Evolutionary conservation across 2,113 vertebrate species (phyloP), one percentile per base, ranked within the genome.

Genomic region (Mobula birostris): DNA sequence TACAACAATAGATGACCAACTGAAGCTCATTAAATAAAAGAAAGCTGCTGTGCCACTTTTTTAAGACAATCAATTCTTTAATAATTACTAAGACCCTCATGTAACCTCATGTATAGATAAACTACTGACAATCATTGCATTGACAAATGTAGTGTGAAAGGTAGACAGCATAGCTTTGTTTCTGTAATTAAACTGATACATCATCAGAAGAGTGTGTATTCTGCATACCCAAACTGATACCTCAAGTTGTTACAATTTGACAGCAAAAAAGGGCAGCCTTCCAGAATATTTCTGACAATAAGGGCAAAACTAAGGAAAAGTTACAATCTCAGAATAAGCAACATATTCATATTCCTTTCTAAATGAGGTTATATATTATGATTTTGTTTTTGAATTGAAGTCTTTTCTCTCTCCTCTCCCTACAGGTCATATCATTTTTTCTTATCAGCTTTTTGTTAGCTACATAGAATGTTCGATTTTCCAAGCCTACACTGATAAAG

Each of bases 181-280:
- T 11, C 19, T 24, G 83, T 87, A 87, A 87, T 87, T 87, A 87
- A 87, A 61, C 83, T 48, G 40, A 83, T 83, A 83, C 36, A 87
- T 87, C 83, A 87, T 29, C 83, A 61, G 48, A 61, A 29, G 19
- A 87, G 12, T 17, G 19, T 85, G 21, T 24, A 56, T 87, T 61
- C 40, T 61, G 9, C 56, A 61, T 58, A 12, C 1, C 83, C 12
- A 11, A 56, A 0, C 58, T 7, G 27, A 5, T 27, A 29, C 61
- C 48, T 87, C 19, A 61, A 48, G 48, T 61, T 29, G 29, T 87
- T 61, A 58, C 83, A 61, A 87, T 14, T 29, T 87, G 83, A 87
- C 48, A 27, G 56, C 83, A 87, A 61, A 2, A 61, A 87, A 61
- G 56, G 2, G 24, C 83, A 27, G 58, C 29, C 58, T 29, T 87